Conservation (phyloP, 2,888 invertebrate genomes). For the Limnephilus auricula region DNA sequence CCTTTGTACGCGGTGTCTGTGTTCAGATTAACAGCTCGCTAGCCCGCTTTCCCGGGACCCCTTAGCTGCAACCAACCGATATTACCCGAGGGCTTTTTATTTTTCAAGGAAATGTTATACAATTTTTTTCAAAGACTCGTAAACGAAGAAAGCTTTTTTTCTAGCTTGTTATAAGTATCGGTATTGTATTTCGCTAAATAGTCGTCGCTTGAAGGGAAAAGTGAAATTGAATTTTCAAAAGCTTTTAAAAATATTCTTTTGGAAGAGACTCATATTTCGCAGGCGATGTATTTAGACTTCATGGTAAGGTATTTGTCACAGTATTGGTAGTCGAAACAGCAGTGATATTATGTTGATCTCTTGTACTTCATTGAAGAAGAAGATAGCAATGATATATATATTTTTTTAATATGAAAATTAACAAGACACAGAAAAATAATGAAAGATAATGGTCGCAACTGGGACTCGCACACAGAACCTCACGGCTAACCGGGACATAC, state of each 20-base stretch:
- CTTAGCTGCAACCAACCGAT: conserved; percentile 19
- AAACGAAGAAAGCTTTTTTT: conserved; percentile 39
- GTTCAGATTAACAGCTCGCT: conserved; percentile 52
- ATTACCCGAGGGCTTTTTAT: conserved; percentile 21
- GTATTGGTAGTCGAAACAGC: neutral
- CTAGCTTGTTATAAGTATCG: neutral
- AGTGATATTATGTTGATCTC: neutral
- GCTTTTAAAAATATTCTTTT: conserved; percentile 13
- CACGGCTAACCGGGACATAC: too few species aligned
- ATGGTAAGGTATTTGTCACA: neutral
- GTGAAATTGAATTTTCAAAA: conserved; percentile 30
- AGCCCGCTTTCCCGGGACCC: conserved; percentile 11
- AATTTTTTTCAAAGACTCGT: conserved; percentile 27
- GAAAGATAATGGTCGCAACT: too few species aligned
- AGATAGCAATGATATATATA: too few species aligned
- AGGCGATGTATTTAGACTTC: neutral
- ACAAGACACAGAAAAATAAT: too few species aligned
- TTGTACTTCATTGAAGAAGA: too few species aligned
- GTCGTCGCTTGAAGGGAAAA: neutral
- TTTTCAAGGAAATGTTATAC: conserved; percentile 20
- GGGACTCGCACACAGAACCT: too few species aligned
- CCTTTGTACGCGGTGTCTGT: conserved; percentile 19
- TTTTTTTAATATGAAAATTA: too few species aligned
- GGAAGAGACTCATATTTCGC: neutral
- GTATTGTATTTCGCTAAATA: conserved; percentile 16